Conservation (phyloP, 1,140 invertebrate genomes). For the Pseudomyrmex cubaensis region DNA sequence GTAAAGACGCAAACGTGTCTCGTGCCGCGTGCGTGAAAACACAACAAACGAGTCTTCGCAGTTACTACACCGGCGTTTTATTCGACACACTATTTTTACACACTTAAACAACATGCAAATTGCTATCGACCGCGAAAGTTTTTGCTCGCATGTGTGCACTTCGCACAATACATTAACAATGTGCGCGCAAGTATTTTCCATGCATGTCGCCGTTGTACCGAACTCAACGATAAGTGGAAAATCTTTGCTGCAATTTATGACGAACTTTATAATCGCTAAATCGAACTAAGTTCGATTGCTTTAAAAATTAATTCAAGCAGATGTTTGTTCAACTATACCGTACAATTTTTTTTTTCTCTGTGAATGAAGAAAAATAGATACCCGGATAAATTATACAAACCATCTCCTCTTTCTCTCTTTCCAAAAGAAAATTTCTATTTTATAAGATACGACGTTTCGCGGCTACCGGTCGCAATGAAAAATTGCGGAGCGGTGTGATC, state of each 20-base stretch:
- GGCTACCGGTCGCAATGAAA: conserved; percentile 21
- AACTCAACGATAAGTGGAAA: neutral
- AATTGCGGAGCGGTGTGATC: conserved; percentile 31
- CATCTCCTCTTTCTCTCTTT: neutral
- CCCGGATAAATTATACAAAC: neutral
- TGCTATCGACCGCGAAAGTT: conserved; percentile 35
- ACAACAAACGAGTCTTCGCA: neutral
- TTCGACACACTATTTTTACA: conserved; percentile 41
- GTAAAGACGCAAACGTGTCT: neutral
- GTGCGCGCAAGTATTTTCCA: neutral
- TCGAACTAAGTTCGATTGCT: too few relatives aligned
- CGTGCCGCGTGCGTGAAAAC: neutral
- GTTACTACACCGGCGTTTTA: neutral
- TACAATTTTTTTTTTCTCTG: neutral
- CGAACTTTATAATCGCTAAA: too few relatives aligned
- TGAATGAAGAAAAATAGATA: neutral
- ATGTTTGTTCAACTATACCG: too few relatives aligned
- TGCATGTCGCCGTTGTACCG: neutral
- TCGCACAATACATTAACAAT: conserved; percentile 33
- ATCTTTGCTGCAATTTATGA: neutral
- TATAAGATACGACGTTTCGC: conserved; percentile 14
- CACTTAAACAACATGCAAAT: conserved; percentile 37
- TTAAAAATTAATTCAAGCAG: too few relatives aligned
- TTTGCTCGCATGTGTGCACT: conserved; percentile 8
- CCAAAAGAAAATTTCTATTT: neutral